A percentile compares a stretch with the other conserved stretches of the same genome.
Evolutionary conservation across 2,797 vertebrate genomes (phyloP).

Genomic region (Simalia tracyae): DNA sequence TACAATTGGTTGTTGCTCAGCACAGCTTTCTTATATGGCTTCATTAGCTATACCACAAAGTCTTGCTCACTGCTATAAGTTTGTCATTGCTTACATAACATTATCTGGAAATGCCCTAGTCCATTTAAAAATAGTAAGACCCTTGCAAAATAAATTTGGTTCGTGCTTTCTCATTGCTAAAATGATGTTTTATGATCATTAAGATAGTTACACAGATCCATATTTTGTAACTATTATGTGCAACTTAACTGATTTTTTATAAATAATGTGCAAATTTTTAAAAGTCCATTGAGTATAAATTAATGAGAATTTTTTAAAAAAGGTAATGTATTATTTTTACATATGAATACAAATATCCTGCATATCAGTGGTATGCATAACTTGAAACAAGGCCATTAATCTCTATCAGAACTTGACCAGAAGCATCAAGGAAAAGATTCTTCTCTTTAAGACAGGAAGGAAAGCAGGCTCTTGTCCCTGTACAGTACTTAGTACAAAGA

Average conservation of each 20-base stretch:
- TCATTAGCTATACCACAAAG: constrained; percentile 32
- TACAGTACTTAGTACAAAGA: neutral
- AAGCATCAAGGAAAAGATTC: neutral
- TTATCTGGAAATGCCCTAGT: constrained; percentile 51
- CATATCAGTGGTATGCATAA: neutral
- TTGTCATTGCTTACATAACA: constrained; percentile 39
- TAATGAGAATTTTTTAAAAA: neutral
- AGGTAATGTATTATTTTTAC: neutral
- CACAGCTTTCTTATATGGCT: neutral
- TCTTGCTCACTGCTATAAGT: constrained; percentile 37
- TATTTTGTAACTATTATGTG: neutral
- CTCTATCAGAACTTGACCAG: neutral
- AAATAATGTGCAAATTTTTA: neutral
- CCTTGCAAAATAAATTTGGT: constrained; percentile 52
- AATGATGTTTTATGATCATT: neutral
- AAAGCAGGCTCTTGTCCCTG: neutral
- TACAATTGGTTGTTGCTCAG: neutral
- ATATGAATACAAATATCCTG: neutral
- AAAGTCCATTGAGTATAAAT: neutral
- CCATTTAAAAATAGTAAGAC: constrained; percentile 42
- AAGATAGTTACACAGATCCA: neutral
- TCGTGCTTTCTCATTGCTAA: neutral
- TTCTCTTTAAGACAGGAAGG: neutral
- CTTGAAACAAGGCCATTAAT: neutral
- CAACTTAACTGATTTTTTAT: neutral